Conservation (phyloP, 2,113 vertebrate species). For the Collichthys lucidus region DNA sequence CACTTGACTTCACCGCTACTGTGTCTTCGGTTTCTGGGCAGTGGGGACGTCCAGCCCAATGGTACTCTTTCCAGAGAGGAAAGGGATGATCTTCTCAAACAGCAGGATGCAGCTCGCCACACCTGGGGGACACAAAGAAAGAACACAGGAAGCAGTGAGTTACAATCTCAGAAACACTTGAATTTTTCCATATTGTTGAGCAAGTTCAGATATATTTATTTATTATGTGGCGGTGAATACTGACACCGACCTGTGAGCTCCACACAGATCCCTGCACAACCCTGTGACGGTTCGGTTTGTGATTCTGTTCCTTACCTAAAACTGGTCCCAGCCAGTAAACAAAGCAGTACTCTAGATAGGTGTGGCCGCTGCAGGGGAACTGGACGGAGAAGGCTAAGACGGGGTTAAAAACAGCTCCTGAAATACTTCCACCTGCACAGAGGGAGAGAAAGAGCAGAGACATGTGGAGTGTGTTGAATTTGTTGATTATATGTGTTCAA, state of each 20-base stretch:
- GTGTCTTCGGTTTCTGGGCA: constrained; percentile 62
- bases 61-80: constrained; percentile 55
- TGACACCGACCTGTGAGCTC: too few species aligned
- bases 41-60: not conserved
- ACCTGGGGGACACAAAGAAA: constrained; percentile 52
- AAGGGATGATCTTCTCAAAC: constrained; percentile 75
- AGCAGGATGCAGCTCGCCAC: constrained; percentile 77
- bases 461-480: too few species aligned
- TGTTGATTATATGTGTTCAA: too few species aligned
- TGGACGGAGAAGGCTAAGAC: constrained; percentile 90
- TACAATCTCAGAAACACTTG: too few species aligned
- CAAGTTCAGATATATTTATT: too few species aligned
- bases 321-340: constrained; percentile 91
- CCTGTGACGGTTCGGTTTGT: too few species aligned
- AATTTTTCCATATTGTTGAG: too few species aligned
- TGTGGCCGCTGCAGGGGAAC: constrained; percentile 87
- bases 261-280: too few species aligned
- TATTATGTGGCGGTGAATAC: too few species aligned
- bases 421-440: constrained; percentile 86
- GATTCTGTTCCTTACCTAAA: constrained; percentile 82
- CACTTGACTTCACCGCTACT: constrained; percentile 23
- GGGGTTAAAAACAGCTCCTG: constrained; percentile 92
- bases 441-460: constrained; percentile 1
- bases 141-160: not conserved
- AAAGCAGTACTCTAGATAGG: constrained; percentile 84